These are phyloP conservation scores for Amphiprion percula DNA, from an alignment of 2,113 vertebrate genomes.

Conservation along the genomic window DNA sequence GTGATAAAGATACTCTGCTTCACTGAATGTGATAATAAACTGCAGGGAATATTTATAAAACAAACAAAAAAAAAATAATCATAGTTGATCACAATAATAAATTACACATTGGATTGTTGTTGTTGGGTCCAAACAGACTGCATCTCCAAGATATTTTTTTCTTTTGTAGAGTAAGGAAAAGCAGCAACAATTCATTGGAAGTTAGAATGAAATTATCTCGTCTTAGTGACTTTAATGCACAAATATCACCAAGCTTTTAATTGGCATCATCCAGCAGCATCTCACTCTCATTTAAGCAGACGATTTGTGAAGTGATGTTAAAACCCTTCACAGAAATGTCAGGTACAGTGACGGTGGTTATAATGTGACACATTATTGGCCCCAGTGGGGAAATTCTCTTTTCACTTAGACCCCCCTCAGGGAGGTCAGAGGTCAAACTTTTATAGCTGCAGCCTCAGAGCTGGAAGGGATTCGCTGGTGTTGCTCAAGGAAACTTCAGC, in stretches of 20 bases:
- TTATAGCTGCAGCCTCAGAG: slow-evolving; percentile 59
- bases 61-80: neutral
- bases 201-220: too few relatives aligned
- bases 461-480: slow-evolving; percentile 26
- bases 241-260: too few relatives aligned
- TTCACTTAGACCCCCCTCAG: slow-evolving; percentile 69
- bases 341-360: slow-evolving; percentile 58
- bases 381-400: slow-evolving; percentile 73
- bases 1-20: neutral
- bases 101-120: neutral
- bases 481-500: slow-evolving; percentile 44
- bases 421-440: slow-evolving; percentile 78
- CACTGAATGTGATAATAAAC: neutral
- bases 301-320: slow-evolving; percentile 17
- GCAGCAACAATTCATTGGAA: too few relatives aligned
- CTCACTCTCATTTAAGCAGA: neutral
- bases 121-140: neutral
- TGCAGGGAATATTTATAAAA: neutral
- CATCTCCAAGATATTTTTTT: neutral
- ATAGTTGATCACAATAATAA: neutral
- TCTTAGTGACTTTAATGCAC: too few relatives aligned
- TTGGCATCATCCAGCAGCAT: neutral
- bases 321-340: slow-evolving; percentile 29
- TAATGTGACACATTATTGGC: slow-evolving; percentile 71
- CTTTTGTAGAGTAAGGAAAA: neutral